Evolutionary conservation across 2,797 vertebrate genomes (phyloP), one percentile per base, ranked within the genome.

Genomic region (Jordanella pulchra): DNA sequence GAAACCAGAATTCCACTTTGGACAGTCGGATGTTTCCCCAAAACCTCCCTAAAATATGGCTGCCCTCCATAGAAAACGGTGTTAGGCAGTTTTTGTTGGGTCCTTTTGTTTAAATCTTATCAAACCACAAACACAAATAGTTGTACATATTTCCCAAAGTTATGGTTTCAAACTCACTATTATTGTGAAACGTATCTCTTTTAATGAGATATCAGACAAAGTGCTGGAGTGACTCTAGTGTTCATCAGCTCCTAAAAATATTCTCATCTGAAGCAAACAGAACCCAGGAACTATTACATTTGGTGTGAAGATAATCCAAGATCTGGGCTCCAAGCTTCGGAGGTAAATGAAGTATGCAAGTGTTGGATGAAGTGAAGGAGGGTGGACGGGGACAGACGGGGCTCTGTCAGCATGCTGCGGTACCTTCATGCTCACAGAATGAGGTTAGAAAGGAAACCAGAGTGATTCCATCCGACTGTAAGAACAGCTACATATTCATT

Each of bases 401-500:
- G n/a, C n/a, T 58, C 17, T 58, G 6, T 23, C 14, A 32, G 32
- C 30, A 58, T 21, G 58, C 9, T 39, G 32, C 21, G 0, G 7
- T n/a, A 51, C 18, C 48, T 50, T 50, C 18, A 5, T 23, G 48
- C 23, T 18, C 48, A 50, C 18, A 50, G 48, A 7, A 50, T 50
- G 48, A 50, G 48, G 21, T 50, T 50, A 50, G 48, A 50, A 23
- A 50, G 18, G 48, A 48, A 48, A 48, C 47, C 15, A 14, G 7
- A 74, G 12, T 44, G 27, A 11, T n/a, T 32, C 25, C 45, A 39
- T 10, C 30, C 17, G 15, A 9, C 30, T 2, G 18, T 67, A n/a
- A 51, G 66, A 65, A 76, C 35, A 50, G 71, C 51, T 77, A 72
- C 50, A 54, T 13, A 42, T 61, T 39, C 27, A 35, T 30, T 27